These are phyloP conservation scores for Stenodera caucasica DNA, from an alignment of 2,888 invertebrate species.

Conservation along the genomic window DNA sequence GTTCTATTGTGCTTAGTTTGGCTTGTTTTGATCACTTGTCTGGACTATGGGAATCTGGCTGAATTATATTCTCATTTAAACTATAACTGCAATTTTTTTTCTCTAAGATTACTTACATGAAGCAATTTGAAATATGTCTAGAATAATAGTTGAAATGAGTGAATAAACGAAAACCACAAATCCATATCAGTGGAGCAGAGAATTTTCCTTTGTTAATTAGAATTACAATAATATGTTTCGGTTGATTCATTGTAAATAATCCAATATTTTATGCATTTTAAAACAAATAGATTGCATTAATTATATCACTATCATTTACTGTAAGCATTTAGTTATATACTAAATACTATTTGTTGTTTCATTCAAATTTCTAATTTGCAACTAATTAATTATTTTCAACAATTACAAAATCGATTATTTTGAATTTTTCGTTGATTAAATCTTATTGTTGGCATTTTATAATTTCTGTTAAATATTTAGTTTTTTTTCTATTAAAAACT, in stretches of 20 bases:
- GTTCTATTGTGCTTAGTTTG: conserved; percentile 7
- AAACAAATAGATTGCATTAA: not conserved
- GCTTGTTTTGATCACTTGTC: not conserved
- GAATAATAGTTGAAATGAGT: not conserved
- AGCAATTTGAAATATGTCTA: conserved; percentile 1
- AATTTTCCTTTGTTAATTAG: not conserved
- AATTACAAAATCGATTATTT: too few relatives aligned
- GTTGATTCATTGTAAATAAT: not conserved
- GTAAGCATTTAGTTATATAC: not conserved
- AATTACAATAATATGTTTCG: not conserved
- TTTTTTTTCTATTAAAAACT: too few relatives aligned
- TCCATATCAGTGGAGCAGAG: not conserved
- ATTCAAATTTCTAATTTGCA: not conserved
- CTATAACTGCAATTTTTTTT: not conserved
- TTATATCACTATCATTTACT: not conserved
- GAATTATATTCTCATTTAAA: conserved; percentile 1
- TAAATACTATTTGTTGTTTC: not conserved
- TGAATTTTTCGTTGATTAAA: too few relatives aligned
- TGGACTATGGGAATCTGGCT: not conserved
- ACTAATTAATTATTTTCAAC: not conserved
- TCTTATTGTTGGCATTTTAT: too few relatives aligned
- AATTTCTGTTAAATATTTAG: too few relatives aligned
- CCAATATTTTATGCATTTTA: not conserved
- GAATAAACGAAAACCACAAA: not conserved
- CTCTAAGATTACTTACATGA: not conserved